Evolutionary conservation across 2,888 invertebrate genomes (phyloP), one percentile per base, ranked within the genome.

Genomic region (Sesia bembeciformis): DNA sequence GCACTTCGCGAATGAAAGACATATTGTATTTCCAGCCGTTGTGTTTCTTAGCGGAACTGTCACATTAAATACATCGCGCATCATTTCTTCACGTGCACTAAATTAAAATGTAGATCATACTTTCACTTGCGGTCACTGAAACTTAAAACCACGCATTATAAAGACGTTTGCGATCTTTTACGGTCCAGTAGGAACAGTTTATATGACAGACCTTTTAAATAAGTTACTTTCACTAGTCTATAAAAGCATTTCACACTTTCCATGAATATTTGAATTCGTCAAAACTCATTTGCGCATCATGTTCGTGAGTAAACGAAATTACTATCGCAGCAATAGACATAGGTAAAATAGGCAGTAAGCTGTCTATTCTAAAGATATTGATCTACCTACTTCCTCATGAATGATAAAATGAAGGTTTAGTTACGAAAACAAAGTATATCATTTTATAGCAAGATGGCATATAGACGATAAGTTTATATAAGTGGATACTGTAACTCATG

Each of bases 111-210:
- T 46, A 8, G 23, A 46, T 46, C 59, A 64, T 61, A 67, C 79
- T 80, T 79, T 83, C 81, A 70, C 78, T 73, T 72, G 79, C 61
- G 78, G 80, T 79, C 76, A 73, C 62, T 60, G 71, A 76, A 75
- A 80, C 69, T 72, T 72, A 63, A 76, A 76, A 70, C 72, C 72
- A 39, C 50, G 66, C 70, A 68, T 76, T 74, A 73, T 73, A 76
- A 70, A 70, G 62, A 73, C 64, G 71, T 76, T 68, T 66, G 61
- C 61, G 69, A 76, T 78, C 8, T 46, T n/a, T 46, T 23, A 46
- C 46, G 46, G 46, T 79, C 72, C 70, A 80, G 68, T 74, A 67
- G 69, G 62, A 68, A 56, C 59, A 60, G 23, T 62, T 70, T 64
- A 64, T 65, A 65, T 66, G 61, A 62, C 65, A 23, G n/a, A 62